These are phyloP conservation scores for Elachura formosa DNA, from an alignment of 2,113 vertebrate species.

Conservation along the genomic window DNA sequence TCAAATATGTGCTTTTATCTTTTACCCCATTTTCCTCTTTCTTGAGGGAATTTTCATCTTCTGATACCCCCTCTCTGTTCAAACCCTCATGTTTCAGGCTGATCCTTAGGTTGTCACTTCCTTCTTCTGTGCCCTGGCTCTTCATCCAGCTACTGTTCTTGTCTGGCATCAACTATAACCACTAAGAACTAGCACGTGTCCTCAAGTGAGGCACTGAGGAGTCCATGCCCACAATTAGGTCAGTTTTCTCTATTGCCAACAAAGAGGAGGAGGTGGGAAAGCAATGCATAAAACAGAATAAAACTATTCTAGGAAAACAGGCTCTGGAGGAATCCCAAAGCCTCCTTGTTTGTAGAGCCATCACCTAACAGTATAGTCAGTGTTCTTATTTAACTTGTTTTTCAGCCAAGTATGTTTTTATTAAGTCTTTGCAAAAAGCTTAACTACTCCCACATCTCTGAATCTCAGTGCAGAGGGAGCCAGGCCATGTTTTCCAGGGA, in stretches of 20 bases:
- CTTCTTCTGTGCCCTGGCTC: background rate
- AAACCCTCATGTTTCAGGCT: background rate
- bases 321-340: background rate
- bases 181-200: background rate
- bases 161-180: accelerated
- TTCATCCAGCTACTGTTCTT: background rate
- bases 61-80: background rate
- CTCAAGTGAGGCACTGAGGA: background rate
- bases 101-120: background rate
- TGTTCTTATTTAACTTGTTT: background rate
- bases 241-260: background rate
- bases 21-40: background rate
- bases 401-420: background rate
- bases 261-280: background rate
- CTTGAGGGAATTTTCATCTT: background rate
- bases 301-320: background rate
- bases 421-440: background rate
- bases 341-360: background rate
- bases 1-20: background rate
- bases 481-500: background rate
- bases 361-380: background rate
- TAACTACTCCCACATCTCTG: background rate
- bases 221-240: no score
- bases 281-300: background rate
- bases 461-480: background rate